Evolutionary conservation across 2,113 vertebrate species (phyloP).

Genomic region (Empidonax alnorum): DNA sequence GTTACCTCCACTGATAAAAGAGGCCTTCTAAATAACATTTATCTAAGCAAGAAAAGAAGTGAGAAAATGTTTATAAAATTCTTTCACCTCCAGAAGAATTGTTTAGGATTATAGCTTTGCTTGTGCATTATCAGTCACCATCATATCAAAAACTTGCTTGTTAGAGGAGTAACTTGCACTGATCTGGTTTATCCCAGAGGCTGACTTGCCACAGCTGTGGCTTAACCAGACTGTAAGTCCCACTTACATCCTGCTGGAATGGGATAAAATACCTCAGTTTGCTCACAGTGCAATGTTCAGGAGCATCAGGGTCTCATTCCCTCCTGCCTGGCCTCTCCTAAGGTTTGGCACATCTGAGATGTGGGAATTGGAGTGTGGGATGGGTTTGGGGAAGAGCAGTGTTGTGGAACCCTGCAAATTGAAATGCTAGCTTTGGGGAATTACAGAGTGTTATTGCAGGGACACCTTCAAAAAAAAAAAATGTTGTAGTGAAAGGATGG

Average conservation of each 20-base stretch:
- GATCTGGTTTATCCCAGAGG: not conserved
- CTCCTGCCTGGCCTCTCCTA: not conserved
- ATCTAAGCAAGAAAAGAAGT: not conserved
- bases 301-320: accelerated
- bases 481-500: not conserved
- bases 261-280: not conserved
- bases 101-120: not conserved
- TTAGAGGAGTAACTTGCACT: not conserved
- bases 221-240: not conserved
- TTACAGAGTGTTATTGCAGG: not conserved
- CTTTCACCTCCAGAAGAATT: not conserved
- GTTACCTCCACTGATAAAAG: not conserved
- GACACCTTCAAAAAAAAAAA: not conserved
- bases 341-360: not conserved
- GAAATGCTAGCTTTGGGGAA: not conserved
- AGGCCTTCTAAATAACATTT: not conserved
- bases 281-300: accelerated
- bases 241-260: not conserved
- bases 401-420: not conserved
- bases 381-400: not conserved
- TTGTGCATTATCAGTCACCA: not conserved
- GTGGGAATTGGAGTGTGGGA: accelerated
- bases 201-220: not conserved
- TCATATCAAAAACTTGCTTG: not conserved
- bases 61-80: not conserved